These are phyloP conservation scores for Scyliorhinus canicula DNA, from an alignment of 2,797 vertebrate species.

Conservation along the genomic window DNA sequence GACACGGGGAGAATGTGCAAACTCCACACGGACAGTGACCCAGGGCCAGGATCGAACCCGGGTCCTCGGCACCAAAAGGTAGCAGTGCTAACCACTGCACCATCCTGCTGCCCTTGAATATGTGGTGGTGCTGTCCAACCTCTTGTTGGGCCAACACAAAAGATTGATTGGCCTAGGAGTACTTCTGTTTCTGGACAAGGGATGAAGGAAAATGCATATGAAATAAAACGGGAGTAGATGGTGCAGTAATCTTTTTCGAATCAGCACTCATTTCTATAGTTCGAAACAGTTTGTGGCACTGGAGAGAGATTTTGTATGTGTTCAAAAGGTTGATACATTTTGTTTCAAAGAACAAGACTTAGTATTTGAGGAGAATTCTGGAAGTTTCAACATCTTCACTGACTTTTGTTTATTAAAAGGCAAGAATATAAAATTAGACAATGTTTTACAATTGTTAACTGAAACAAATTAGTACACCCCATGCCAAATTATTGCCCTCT, in stretches of 20 bases:
- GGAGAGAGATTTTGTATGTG: background rate
- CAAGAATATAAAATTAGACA: background rate
- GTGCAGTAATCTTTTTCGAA: background rate
- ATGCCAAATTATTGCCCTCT: background rate
- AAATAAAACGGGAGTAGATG: background rate
- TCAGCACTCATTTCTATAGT: background rate
- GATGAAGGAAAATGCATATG: constrained; percentile 38
- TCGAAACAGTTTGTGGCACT: background rate
- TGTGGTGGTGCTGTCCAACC: background rate
- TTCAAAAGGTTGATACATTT: constrained; percentile 49
- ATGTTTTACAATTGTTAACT: background rate
- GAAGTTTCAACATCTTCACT: background rate
- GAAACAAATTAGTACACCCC: background rate
- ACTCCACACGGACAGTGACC: no score
- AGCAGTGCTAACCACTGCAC: no score
- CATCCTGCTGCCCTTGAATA: no score
- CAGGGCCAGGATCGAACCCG: no score
- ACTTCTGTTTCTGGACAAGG: background rate
- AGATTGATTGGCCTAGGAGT: constrained; percentile 39
- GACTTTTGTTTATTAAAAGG: background rate
- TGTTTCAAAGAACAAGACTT: background rate
- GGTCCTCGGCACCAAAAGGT: no score
- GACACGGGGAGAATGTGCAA: no score
- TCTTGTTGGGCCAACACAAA: no score
- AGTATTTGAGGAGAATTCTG: background rate